Evolutionary conservation across 2,888 invertebrate species (phyloP).

Genomic region (Baccha elongata): DNA sequence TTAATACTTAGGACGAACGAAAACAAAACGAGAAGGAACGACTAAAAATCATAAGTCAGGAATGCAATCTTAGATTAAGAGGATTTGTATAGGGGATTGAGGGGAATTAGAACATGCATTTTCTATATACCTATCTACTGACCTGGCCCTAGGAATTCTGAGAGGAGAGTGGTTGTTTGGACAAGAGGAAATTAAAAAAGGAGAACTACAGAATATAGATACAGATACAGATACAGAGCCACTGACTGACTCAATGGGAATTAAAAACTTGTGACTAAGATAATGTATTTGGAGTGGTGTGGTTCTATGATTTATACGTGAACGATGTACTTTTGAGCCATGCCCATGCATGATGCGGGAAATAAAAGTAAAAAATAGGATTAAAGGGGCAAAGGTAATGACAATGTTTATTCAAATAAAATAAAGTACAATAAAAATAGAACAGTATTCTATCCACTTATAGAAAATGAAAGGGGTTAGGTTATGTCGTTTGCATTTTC

Average conservation of each 20-base stretch:
- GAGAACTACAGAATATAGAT: not conserved
- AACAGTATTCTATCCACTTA: not conserved
- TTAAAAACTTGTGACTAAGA: slow-evolving; percentile 57
- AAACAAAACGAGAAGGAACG: slow-evolving; percentile 11
- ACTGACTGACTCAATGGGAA: slow-evolving; percentile 35
- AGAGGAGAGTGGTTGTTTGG: slow-evolving; percentile 34
- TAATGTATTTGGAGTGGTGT: slow-evolving; percentile 52
- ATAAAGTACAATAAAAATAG: slow-evolving; percentile 16
- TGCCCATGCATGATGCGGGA: not conserved
- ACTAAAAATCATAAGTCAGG: slow-evolving; percentile 64
- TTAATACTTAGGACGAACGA: slow-evolving; percentile 8
- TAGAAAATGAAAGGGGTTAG: slow-evolving; percentile 36
- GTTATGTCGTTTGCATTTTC: slow-evolving; percentile 15
- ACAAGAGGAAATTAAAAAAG: slow-evolving; percentile 21
- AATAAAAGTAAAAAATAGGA: slow-evolving; percentile 51
- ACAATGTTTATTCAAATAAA: slow-evolving; percentile 16
- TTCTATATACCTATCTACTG: slow-evolving; percentile 38
- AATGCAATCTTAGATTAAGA: slow-evolving; percentile 68
- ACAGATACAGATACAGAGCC: slow-evolving; percentile 5
- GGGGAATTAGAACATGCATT: slow-evolving; percentile 60
- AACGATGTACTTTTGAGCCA: slow-evolving; percentile 61
- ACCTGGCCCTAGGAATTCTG: slow-evolving; percentile 16
- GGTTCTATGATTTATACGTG: slow-evolving; percentile 41
- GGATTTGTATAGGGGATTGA: slow-evolving; percentile 56
- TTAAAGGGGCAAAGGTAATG: slow-evolving; percentile 47